Evolutionary conservation across 2,888 invertebrate genomes (phyloP), one percentile per base, ranked within the genome.

Genomic region (Beris morrisii): DNA sequence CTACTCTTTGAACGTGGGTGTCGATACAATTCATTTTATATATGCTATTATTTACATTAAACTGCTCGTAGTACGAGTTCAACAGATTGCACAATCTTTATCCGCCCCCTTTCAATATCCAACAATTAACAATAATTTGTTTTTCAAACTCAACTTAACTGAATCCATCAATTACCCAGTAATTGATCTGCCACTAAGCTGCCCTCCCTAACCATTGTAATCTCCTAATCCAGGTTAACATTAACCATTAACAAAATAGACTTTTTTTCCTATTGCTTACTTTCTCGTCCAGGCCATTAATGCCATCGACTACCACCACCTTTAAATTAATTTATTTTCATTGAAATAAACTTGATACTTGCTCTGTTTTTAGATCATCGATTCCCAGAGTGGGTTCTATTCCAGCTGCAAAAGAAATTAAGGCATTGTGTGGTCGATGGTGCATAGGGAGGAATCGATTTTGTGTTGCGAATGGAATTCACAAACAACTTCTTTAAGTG

Each of bases 161-260:
- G 50, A 50, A 50, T 50, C 13, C 13, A 50, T 50, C 50, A 2
- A 13, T 15, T 50, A 7, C 50, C 50, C 7, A 50, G 12, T 28
- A 53, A 28, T 22, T 22, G 22, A 22, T 22, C 22, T 22, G 22
- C 22, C 22, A 22, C 22, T 22, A 22, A 22, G 22, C 22, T 22
- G 22, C 15, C 44, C 44, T 43, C 56, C 56, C 43, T 43, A 56
- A 56, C 43, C 56, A 15, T 13, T 56, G 56, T 56, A 56, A 56
- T 56, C 44, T 44, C 44, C n/a, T 56, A 56, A 56, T 56, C 56
- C 56, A 56, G 56, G 56, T 56, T 43, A 56, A 56, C 56, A 56
- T 56, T 56, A 56, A 43, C 56, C 56, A 44, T 30, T n/a, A 44
- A 56, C 56, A 56, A 56, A 55, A 43, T 44, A 56, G n/a, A 43